Evolutionary conservation across 37 sponge, comb jelly and placozoan genomes (phyloP).

Genomic region (Diacarnus erythraeanus): DNA sequence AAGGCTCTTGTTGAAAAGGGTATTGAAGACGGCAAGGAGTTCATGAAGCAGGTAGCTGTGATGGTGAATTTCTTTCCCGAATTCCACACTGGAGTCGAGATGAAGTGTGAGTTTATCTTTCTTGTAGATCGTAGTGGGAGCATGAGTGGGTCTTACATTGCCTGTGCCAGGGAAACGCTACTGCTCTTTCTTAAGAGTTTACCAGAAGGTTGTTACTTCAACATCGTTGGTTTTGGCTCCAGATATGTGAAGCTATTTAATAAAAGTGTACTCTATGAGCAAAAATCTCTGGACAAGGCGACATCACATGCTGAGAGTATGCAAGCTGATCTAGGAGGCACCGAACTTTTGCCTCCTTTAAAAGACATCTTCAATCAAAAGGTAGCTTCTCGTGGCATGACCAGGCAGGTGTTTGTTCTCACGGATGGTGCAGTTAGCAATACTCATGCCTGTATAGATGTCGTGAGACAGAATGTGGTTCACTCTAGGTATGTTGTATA

Average conservation of each 20-base stretch:
- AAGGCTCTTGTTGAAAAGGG: conserved; percentile 53
- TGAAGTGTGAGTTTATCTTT: conserved; percentile 78
- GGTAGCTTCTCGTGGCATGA: conserved; percentile 30
- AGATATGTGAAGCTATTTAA: conserved; percentile 55
- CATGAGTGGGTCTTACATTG: conserved; percentile 73
- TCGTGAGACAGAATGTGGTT: conserved; percentile 44
- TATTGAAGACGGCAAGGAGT: conserved; percentile 6
- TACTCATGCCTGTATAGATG: conserved; percentile 50
- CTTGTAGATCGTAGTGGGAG: conserved; percentile 88
- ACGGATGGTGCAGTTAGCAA: conserved; percentile 82
- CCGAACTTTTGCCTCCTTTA: conserved; percentile 67
- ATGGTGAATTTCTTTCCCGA: conserved; percentile 75
- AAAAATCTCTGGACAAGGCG: conserved; percentile 62
- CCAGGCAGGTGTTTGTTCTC: conserved; percentile 79
- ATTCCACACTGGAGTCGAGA: conserved; percentile 27
- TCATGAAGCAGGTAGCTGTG: conserved; percentile 53
- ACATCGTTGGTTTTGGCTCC: conserved; percentile 85
- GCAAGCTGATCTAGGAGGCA: conserved; percentile 74
- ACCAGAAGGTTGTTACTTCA: conserved; percentile 75
- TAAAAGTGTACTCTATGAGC: conserved; percentile 60
- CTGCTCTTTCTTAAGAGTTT: conserved; percentile 82
- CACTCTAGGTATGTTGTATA: conserved; percentile 25
- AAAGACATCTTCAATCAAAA: conserved; percentile 52
- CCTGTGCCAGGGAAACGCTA: conserved; percentile 73
- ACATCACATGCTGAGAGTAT: conserved; percentile 43